These are phyloP conservation scores for Martes martes DNA, from an alignment of 2,113 vertebrate genomes.

Conservation along the genomic window DNA sequence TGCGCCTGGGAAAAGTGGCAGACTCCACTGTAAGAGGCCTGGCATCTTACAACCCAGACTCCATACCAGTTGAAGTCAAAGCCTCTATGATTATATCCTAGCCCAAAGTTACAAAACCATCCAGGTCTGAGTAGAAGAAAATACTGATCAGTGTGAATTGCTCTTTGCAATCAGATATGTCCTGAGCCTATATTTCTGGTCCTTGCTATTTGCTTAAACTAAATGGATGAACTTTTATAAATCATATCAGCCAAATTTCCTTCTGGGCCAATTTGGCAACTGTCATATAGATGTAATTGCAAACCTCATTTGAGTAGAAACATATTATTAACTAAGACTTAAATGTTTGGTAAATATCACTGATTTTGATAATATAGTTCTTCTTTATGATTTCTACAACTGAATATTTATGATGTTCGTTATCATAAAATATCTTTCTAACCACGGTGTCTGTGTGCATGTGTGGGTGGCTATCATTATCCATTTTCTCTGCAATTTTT, in stretches of 20 bases:
- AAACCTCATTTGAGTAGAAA: conserved; percentile 62
- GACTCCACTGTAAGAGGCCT: neutral
- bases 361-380: conserved; percentile 43
- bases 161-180: neutral
- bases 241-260: conserved; percentile 5
- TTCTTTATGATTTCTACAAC: neutral
- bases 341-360: conserved; percentile 55
- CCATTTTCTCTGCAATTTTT: neutral
- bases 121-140: neutral
- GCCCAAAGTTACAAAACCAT: neutral
- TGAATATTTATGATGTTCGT: neutral
- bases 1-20: neutral
- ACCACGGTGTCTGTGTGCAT: neutral
- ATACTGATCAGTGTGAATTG: neutral
- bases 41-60: neutral
- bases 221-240: neutral
- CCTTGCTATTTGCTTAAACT: conserved; percentile 3
- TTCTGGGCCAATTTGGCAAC: neutral
- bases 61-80: neutral
- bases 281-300: neutral
- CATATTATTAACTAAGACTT: conserved; percentile 40
- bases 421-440: neutral
- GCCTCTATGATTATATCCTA: neutral
- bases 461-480: neutral
- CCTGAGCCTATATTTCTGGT: neutral